A percentile compares a stretch with the other conserved stretches of the same genome.
These are phyloP conservation scores for Sericinus montela DNA, from an alignment of 2,888 invertebrate genomes.

Conservation along the genomic window DNA sequence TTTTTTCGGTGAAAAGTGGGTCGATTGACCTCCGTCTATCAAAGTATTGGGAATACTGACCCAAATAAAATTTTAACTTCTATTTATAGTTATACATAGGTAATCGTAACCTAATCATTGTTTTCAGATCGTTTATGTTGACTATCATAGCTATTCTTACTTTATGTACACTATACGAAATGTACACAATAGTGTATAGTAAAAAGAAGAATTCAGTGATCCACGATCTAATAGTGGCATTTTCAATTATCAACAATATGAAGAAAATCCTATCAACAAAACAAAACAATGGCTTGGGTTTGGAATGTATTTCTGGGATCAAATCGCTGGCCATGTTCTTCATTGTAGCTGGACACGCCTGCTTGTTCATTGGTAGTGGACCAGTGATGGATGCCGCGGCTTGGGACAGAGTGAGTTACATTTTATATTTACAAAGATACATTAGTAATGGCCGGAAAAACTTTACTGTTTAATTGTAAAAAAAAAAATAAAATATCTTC, in stretches of 20 bases:
- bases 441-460: no score
- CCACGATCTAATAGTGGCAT: constrained; percentile 62
- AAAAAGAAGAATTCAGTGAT: constrained; percentile 42
- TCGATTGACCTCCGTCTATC: no score
- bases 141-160: constrained; percentile 62
- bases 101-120: no score
- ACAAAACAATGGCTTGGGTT: constrained; percentile 76
- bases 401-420: constrained; percentile 74
- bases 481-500: no score
- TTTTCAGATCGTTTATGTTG: constrained; percentile 67
- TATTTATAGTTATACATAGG: no score
- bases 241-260: constrained; percentile 80
- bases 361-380: constrained; percentile 83
- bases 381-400: constrained; percentile 83
- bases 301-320: constrained; percentile 83
- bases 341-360: constrained; percentile 83
- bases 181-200: constrained; percentile 49
- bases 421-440: no score
- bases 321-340: constrained; percentile 84
- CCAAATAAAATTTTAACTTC: no score
- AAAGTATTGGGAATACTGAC: no score
- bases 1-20: no score
- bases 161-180: constrained; percentile 70
- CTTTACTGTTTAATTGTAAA: no score
- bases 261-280: constrained; percentile 80